A percentile compares a stretch with the other conserved stretches of the same genome.
Conservation (phyloP, 2,888 invertebrate species). For the Phaedon cochleariae region DNA sequence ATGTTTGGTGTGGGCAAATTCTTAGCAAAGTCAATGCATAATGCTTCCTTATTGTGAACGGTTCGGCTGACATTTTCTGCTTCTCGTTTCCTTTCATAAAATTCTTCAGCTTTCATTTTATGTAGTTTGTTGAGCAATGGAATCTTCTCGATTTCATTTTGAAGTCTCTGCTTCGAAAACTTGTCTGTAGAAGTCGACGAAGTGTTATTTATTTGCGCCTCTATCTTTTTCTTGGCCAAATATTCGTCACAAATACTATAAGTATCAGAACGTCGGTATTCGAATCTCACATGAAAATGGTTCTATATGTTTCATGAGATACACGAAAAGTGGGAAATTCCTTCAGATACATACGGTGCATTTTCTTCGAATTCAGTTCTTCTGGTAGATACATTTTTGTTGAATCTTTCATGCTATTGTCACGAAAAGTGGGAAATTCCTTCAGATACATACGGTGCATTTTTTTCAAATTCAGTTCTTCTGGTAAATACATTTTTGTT, state of each 20-base stretch:
- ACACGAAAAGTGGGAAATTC: neutral
- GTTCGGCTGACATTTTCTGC: neutral
- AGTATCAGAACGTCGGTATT: slow-evolving; percentile 10
- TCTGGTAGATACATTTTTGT: too few relatives aligned
- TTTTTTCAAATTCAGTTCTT: slow-evolving; percentile 5
- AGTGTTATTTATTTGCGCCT: neutral
- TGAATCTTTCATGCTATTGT: slow-evolving; percentile 3
- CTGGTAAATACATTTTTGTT: too few relatives aligned
- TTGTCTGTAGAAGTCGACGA: slow-evolving; percentile 7
- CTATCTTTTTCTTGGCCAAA: slow-evolving; percentile 14
- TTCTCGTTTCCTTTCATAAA: slow-evolving; percentile 9
- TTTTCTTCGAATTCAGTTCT: slow-evolving; percentile 3
- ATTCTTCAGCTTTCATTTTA: neutral
- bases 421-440: neutral
- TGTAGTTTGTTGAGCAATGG: neutral
- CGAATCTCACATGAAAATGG: slow-evolving; percentile 5
- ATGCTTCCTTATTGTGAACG: neutral
- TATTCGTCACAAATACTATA: slow-evolving; percentile 3
- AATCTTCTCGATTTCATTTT: neutral
- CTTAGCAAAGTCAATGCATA: slow-evolving; percentile 22
- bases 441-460: too few relatives aligned
- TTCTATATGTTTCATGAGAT: slow-evolving; percentile 2
- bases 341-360: too few relatives aligned
- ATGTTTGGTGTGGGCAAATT: slow-evolving; percentile 41
- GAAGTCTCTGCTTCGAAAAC: neutral